phyloP scores from a whole-genome alignment of 2,888 invertebrate species.

The Neocrepidodera transversa region DNA sequence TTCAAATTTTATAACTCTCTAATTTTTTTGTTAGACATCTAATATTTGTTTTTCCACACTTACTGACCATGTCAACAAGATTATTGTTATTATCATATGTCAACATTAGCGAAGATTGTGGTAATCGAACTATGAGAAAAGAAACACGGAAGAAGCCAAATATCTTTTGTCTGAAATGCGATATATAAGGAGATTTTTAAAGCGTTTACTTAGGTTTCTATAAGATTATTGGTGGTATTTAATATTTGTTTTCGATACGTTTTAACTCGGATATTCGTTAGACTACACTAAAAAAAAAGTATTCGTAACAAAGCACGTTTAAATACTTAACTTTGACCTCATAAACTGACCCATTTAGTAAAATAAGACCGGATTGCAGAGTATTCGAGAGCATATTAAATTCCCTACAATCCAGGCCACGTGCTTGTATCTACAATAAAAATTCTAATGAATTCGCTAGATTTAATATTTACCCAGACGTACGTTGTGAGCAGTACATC shows the following conservation, averaged over 20 bases:
- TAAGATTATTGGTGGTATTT: no score
- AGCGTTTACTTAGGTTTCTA: no score
- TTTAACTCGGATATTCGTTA: no score
- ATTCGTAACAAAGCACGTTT: no score
- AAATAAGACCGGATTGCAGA: background rate
- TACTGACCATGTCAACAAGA: conserved; percentile 30
- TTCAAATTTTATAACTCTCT: conserved; percentile 13
- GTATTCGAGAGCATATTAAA: conserved; percentile 13
- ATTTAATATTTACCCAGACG: conserved; percentile 29
- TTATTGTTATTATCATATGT: conserved; percentile 20
- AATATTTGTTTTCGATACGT: no score
- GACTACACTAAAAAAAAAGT: no score
- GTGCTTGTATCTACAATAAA: conserved; percentile 21
- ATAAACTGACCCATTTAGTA: conserved; percentile 17
- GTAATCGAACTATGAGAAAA: conserved; percentile 7
- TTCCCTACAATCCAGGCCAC: conserved; percentile 20
- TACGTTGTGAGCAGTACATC: no score
- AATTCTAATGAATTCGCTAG: conserved; percentile 29
- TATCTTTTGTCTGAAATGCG: no score
- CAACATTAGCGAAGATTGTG: conserved; percentile 27
- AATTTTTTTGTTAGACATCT: conserved; percentile 20
- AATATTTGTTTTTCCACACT: conserved; percentile 30
- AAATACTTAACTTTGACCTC: conserved; percentile 17
- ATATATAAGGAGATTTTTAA: no score
- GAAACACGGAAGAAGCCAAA: conserved; percentile 16